Conservation (phyloP, 2,888 invertebrate genomes). For the Oxystoma pomonae region DNA sequence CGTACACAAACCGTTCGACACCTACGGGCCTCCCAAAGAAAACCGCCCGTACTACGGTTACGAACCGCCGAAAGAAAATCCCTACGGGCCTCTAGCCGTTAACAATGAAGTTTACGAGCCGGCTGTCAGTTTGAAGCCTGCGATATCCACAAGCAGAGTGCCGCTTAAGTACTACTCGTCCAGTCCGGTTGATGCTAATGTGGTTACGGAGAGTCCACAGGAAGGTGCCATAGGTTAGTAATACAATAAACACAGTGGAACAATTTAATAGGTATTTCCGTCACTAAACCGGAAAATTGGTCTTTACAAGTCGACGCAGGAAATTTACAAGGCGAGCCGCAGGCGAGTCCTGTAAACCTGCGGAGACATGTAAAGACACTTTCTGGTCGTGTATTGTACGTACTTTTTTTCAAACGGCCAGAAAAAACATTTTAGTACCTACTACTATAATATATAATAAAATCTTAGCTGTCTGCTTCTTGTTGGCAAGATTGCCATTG, state of each 20-base stretch:
- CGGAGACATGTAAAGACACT: no score
- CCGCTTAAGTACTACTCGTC: slow-evolving; percentile 61
- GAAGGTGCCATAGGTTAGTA: slow-evolving; percentile 21
- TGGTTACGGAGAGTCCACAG: slow-evolving; percentile 43
- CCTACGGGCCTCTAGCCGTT: background rate
- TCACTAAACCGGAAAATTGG: no score
- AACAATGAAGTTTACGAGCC: background rate
- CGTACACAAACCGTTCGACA: background rate
- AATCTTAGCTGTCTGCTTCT: no score
- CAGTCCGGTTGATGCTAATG: slow-evolving; percentile 53
- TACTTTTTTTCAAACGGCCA: no score
- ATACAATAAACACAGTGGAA: background rate
- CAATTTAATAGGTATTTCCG: no score
- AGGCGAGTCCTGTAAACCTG: no score
- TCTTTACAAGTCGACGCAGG: no score
- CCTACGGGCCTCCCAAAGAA: slow-evolving; percentile 5
- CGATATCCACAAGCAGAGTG: slow-evolving; percentile 39
- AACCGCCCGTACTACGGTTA: background rate
- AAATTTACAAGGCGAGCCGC: no score
- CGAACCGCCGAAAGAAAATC: background rate
- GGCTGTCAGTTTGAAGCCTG: background rate
- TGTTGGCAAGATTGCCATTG: no score
- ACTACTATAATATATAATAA: no score
- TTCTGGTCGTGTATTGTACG: no score
- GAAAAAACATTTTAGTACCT: no score